Evolutionary conservation across 2,888 invertebrate genomes (phyloP).

Genomic region (Anoplius nigerrimus): DNA sequence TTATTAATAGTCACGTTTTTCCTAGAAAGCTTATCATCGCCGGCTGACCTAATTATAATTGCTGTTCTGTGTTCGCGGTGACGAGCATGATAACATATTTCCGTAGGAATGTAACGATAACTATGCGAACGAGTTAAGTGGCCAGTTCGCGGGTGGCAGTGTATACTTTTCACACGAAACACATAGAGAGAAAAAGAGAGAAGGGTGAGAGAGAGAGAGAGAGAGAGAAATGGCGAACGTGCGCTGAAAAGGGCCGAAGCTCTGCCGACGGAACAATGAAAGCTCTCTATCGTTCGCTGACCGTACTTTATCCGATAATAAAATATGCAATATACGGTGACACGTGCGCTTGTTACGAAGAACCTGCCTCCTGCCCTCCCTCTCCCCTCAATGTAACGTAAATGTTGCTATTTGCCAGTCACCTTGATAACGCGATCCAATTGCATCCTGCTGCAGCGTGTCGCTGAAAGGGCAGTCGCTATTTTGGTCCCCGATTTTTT

Average conservation of each 20-base stretch:
- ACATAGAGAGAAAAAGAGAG: too few species aligned
- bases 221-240: neutral
- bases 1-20: constrained; percentile 56
- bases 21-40: constrained; percentile 54
- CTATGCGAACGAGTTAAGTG: constrained; percentile 14
- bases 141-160: neutral
- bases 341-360: too few species aligned
- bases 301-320: too few species aligned
- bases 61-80: constrained; percentile 47
- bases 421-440: too few species aligned
- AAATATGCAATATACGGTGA: too few species aligned
- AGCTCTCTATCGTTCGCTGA: neutral
- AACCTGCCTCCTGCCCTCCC: too few species aligned
- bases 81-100: constrained; percentile 53
- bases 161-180: too few species aligned
- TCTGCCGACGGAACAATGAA: neutral
- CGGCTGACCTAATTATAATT: constrained; percentile 58
- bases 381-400: too few species aligned
- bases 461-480: too few species aligned
- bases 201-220: neutral
- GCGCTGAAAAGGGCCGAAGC: neutral
- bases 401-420: too few species aligned
- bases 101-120: constrained; percentile 39
- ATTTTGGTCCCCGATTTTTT: too few species aligned
- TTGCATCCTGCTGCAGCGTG: too few species aligned